A percentile compares a stretch with the other conserved stretches of the same genome.
Evolutionary conservation across 2,888 invertebrate genomes (phyloP).

Genomic region (Gnatocerus cornutus): DNA sequence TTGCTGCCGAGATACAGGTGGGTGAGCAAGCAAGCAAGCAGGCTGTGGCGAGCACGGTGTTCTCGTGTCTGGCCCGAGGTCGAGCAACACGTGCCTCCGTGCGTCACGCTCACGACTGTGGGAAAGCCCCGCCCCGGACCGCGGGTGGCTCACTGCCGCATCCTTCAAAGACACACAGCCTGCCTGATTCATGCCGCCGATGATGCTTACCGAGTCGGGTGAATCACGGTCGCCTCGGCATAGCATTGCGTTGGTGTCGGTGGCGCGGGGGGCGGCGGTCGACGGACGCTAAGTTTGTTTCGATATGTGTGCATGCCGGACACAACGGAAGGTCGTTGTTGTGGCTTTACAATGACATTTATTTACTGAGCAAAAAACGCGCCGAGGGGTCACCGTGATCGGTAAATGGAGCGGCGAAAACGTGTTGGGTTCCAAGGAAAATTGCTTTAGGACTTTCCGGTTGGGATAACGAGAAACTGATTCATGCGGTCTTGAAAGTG

Average conservation of each 20-base stretch:
- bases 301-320: not conserved
- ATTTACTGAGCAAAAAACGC: not conserved
- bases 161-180: conserved; percentile 49
- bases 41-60: conserved; percentile 53
- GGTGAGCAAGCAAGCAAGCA: conserved; percentile 44
- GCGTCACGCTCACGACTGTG: conserved; percentile 69
- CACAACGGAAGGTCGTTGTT: conserved; percentile 2
- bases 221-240: conserved; percentile 35
- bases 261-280: not conserved
- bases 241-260: conserved; percentile 1
- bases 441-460: conserved; percentile 1
- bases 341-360: not conserved
- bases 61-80: conserved; percentile 67
- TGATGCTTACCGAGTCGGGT: conserved; percentile 42
- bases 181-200: conserved; percentile 50
- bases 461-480: not conserved
- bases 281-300: not conserved
- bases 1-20: conserved; percentile 45
- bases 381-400: not conserved
- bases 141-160: conserved; percentile 64
- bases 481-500: conserved; percentile 2
- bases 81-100: conserved; percentile 70
- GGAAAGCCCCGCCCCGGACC: conserved; percentile 68
- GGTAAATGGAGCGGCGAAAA: not conserved
- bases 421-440: not conserved